phyloP scores from a whole-genome alignment of 1,140 invertebrate genomes.

The Polyergus mexicanus region DNA sequence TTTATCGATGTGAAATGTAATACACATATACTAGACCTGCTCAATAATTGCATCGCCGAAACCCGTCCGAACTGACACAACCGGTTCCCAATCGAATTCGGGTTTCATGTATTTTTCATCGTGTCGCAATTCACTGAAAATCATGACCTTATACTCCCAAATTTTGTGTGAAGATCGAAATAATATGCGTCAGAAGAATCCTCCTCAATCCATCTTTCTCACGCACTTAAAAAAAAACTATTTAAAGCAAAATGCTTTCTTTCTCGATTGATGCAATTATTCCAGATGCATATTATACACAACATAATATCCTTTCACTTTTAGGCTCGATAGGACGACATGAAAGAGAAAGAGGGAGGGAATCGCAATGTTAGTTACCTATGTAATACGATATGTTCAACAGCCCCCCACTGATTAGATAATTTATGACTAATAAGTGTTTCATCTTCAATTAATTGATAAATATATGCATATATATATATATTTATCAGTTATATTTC shows the following conservation, averaged over 20 bases:
- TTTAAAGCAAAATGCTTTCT: conserved; percentile 21
- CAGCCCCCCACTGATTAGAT: background rate
- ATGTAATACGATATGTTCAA: background rate
- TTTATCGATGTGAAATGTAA: background rate
- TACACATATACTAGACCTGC: conserved; percentile 35
- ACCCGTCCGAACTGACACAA: conserved; percentile 33
- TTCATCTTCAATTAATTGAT: background rate
- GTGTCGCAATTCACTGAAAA: conserved; percentile 4
- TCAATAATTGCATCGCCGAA: conserved; percentile 49
- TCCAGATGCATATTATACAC: background rate
- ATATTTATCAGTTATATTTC: too few species aligned
- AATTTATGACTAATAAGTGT: background rate
- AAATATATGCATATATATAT: background rate
- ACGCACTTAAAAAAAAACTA: background rate
- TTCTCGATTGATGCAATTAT: conserved; percentile 13
- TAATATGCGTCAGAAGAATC: background rate
- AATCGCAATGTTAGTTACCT: background rate
- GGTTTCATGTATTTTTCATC: background rate
- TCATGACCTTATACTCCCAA: background rate
- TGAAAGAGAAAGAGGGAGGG: background rate
- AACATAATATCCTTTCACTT: conserved; percentile 45
- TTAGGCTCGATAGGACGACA: conserved; percentile 22
- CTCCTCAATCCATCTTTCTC: background rate
- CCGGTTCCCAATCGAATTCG: conserved; percentile 29
- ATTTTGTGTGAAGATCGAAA: background rate